phyloP scores from a whole-genome alignment of 2,113 vertebrate species.

The Manacus vitellinus region DNA sequence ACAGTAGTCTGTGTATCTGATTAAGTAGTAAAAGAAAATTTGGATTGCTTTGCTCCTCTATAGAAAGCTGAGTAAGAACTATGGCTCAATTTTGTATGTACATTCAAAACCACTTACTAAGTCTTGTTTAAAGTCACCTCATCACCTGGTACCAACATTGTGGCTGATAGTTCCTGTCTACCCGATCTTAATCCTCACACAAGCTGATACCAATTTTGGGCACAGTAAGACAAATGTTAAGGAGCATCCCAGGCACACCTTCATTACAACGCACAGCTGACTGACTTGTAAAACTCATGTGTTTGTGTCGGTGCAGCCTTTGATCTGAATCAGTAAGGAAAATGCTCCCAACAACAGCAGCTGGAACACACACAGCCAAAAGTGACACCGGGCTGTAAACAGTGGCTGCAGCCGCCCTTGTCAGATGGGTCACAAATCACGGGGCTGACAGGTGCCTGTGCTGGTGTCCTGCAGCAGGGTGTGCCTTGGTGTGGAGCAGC shows the following conservation, averaged over 20 bases:
- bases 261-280: background rate
- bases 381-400: slow-evolving; percentile 48
- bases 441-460: slow-evolving; percentile 69
- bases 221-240: background rate
- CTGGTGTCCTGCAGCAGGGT: background rate
- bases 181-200: background rate
- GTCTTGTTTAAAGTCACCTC: background rate
- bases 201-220: background rate
- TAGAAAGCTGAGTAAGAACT: background rate
- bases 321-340: slow-evolving; percentile 59
- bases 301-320: slow-evolving; percentile 38
- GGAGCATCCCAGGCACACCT: background rate
- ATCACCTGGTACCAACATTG: background rate
- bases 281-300: background rate
- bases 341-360: slow-evolving; percentile 43
- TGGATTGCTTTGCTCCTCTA: background rate
- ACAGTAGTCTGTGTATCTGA: background rate
- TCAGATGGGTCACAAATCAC: slow-evolving; percentile 54
- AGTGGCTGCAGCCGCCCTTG: background rate
- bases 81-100: background rate
- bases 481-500: slow-evolving; percentile 28
- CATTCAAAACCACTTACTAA: background rate
- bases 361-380: slow-evolving; percentile 65
- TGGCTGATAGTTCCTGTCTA: background rate
- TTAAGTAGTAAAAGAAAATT: background rate